Evolutionary conservation across 2,888 invertebrate species (phyloP), one percentile per base, ranked within the genome.

Genomic region (Isoperla grammatica): DNA sequence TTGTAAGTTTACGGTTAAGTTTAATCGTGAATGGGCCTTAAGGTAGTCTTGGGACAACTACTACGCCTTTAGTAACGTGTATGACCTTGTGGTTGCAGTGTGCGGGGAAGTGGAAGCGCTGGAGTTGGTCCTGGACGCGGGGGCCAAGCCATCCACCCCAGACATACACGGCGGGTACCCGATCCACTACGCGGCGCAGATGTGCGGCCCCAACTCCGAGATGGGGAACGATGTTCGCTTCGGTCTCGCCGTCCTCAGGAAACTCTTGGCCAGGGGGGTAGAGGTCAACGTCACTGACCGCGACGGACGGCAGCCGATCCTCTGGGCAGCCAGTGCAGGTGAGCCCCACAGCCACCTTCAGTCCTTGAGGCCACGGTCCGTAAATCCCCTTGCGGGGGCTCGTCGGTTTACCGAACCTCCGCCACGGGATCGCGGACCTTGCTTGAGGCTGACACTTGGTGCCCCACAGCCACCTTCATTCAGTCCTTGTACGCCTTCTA

Each of bases 281-380:
- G 82, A 86, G 17, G 89, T 95, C 1, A 87, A 92, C 66, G 90
- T 90, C 1, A 81, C 85, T 58, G 99, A 99, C 74, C 87, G 90
- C 46, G 97, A 98, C 71, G 92, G 94, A 0, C 79, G 98, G 8
- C 94, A 95, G 68, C 97, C 98, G 1, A 78, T 99, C 56, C 77
- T 98, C 11, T 99, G 99, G 99, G 97, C 98, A 0, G 95, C 97
- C 0, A 95, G 95, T 65, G 94, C 97, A 19, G 98, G 83, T 82
- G 69, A n/a, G n/a, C n/a, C n/a, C n/a, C n/a, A n/a, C n/a, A n/a
- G n/a, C n/a, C n/a, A n/a, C n/a, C n/a, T n/a, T n/a, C n/a, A n/a
- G n/a, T n/a, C n/a, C n/a, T n/a, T n/a, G n/a, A n/a, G n/a, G n/a
- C n/a, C n/a, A n/a, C n/a, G n/a, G n/a, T n/a, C n/a, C n/a, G n/a